Percentiles rank a stretch among this genome's conserved stretches.
These are phyloP conservation scores for Chaetophractus vellerosus DNA, from an alignment of 2,797 vertebrate genomes.

Conservation along the genomic window DNA sequence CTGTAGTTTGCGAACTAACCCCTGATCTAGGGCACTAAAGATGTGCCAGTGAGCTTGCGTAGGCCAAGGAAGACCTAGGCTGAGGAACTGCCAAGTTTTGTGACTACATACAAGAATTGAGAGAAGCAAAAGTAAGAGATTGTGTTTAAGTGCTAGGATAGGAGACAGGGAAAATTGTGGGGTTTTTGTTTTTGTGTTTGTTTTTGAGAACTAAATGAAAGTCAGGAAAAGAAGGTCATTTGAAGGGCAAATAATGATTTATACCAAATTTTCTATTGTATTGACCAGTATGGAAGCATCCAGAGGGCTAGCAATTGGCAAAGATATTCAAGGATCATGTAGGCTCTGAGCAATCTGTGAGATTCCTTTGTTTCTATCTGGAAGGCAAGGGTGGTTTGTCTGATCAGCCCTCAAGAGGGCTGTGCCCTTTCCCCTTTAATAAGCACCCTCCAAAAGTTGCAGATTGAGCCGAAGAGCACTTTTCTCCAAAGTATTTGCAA, in stretches of 20 bases:
- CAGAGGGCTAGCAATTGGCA: not conserved
- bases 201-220: not conserved
- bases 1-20: too few species aligned
- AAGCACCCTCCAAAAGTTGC: not conserved
- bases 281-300: not conserved
- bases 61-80: not conserved
- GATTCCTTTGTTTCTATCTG: not conserved
- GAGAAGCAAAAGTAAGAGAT: not conserved
- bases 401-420: not conserved
- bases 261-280: not conserved
- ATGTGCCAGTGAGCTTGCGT: not conserved
- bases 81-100: not conserved
- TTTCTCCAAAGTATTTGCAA: not conserved
- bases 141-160: not conserved
- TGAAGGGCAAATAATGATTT: not conserved
- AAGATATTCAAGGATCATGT: not conserved
- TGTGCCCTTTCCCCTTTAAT: not conserved
- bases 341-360: not conserved
- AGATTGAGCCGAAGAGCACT: not conserved
- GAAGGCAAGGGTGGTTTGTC: not conserved
- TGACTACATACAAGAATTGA: not conserved
- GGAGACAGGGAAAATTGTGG: not conserved
- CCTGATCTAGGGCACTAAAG: not conserved
- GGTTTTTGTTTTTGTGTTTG: not conserved
- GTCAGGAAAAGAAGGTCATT: not conserved